Evolutionary conservation across 2,888 invertebrate genomes (phyloP).

Genomic region (Andricus quercusramuli): DNA sequence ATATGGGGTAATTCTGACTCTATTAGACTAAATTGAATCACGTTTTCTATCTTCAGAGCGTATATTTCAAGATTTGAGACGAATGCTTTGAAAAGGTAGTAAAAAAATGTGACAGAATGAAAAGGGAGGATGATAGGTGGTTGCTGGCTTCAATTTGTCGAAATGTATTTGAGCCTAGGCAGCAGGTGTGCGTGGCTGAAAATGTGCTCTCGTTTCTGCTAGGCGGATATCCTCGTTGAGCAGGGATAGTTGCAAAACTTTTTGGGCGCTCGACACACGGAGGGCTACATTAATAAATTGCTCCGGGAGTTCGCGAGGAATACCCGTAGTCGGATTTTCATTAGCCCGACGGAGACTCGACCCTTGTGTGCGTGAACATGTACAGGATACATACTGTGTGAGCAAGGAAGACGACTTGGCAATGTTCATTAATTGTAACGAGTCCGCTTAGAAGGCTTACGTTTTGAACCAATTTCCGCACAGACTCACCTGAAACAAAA

Average conservation of each 20-base stretch:
- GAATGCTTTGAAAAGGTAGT: neutral
- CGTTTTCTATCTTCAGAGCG: neutral
- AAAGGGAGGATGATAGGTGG: neutral
- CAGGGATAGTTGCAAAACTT: conserved; percentile 55
- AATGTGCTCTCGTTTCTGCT: conserved; percentile 50
- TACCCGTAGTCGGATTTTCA: conserved; percentile 60
- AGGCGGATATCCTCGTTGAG: conserved; percentile 43
- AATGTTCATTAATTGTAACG: conserved; percentile 66
- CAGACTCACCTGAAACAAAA: conserved; percentile 66
- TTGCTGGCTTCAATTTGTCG: conserved; percentile 46
- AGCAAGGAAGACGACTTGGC: conserved; percentile 53
- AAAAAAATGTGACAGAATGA: neutral
- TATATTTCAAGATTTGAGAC: neutral
- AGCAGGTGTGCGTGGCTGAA: conserved; percentile 53
- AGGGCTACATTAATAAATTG: conserved; percentile 62
- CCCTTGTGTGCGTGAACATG: conserved; percentile 37
- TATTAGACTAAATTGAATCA: neutral
- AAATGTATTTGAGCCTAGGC: conserved; percentile 48
- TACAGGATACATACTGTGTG: conserved; percentile 23
- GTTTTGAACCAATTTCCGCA: conserved; percentile 62
- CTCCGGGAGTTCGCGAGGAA: conserved; percentile 56
- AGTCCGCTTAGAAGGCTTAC: conserved; percentile 65
- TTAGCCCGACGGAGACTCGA: conserved; percentile 54
- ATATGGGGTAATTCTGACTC: neutral
- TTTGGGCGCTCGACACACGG: conserved; percentile 55